Evolutionary conservation across 2,113 vertebrate species (phyloP), one percentile per base, ranked within the genome.

Genomic region (Salvelinus alpinus): DNA sequence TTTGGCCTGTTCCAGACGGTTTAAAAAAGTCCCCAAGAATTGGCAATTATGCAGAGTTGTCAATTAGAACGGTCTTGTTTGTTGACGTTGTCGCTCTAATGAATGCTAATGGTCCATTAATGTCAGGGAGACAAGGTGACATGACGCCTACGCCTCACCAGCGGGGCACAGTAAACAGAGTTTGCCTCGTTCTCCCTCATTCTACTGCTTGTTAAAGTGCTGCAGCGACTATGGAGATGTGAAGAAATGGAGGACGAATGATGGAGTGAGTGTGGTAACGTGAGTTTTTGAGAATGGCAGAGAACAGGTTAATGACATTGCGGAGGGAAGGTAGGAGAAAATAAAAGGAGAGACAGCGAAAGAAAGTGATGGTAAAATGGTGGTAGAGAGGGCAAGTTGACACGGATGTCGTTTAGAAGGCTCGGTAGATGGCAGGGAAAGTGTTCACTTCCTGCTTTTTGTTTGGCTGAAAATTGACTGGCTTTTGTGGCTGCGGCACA

Each of bases 381-480:
- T 64, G 67, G 14, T 8, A 47, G 64, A 34, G 47, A 67, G 24
- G 57, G 67, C 68, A 75, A 77, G 79, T 74, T 25, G 74, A 79
- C 76, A 57, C 73, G 59, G 27, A 59, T 82, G 75, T 76, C 82
- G 75, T 75, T 77, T 70, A 80, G 62, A 51, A 77, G 8, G 78
- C 72, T 69, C 68, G 31, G 66, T 78, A 77, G 54, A 38, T 51
- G 64, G 20, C 57, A 60, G 77, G 80, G 78, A 82, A 82, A 82
- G 80, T 78, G 80, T 78, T 78, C 62, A 88, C 88, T 88, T 88
- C 88, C 88, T 90, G 83, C 65, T 83, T 86, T 86, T 83, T 85
- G 78, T 82, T 79, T 71, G 64, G 68, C 75, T 77, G 76, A 74
- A 75, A 88, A 79, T 77, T 81, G 76, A 75, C 51, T 62, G 64